Conservation (phyloP, 2,113 vertebrate genomes). For the Coryphaenoides rupestris region DNA sequence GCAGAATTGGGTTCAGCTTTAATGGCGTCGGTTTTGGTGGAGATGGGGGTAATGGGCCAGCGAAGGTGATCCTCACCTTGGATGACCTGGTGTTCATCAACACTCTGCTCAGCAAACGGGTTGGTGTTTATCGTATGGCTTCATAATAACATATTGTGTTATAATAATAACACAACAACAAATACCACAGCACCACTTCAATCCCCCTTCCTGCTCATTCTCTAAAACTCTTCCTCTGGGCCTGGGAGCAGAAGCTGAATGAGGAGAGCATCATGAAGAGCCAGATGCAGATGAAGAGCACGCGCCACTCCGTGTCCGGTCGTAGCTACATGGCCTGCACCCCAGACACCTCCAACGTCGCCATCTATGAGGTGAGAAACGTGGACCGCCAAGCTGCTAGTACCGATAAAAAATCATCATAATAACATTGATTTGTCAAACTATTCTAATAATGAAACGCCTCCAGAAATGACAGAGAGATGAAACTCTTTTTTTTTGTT, state of each 20-base stretch:
- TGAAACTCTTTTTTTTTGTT: too few species aligned
- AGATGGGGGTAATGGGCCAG: constrained; percentile 62
- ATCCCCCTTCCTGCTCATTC: neutral
- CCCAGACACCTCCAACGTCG: constrained; percentile 76
- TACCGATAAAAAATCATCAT: too few species aligned
- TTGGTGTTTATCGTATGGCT: constrained; percentile 44
- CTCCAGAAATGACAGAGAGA: too few species aligned
- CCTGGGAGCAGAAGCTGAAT: constrained; percentile 62
- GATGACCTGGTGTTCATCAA: constrained; percentile 88
- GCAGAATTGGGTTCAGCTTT: constrained; percentile 57
- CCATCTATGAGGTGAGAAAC: constrained; percentile 79
- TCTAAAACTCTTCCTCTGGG: constrained; percentile 14
- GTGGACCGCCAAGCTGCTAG: too few species aligned
- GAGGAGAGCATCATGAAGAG: constrained; percentile 77
- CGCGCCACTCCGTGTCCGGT: constrained; percentile 70
- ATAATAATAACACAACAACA: too few species aligned
- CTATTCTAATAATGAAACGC: too few species aligned
- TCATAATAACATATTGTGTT: too few species aligned
- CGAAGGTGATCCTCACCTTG: constrained; percentile 77
- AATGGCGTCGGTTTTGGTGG: constrained; percentile 60
- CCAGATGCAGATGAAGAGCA: constrained; percentile 69
- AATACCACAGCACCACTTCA: neutral
- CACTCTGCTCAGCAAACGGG: constrained; percentile 76
- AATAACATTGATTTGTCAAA: too few species aligned
- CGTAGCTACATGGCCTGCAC: constrained; percentile 72